Evolutionary conservation across 92 coral and sea anemone genomes (phyloP).

Genomic region (Epizoanthus rinbou): DNA sequence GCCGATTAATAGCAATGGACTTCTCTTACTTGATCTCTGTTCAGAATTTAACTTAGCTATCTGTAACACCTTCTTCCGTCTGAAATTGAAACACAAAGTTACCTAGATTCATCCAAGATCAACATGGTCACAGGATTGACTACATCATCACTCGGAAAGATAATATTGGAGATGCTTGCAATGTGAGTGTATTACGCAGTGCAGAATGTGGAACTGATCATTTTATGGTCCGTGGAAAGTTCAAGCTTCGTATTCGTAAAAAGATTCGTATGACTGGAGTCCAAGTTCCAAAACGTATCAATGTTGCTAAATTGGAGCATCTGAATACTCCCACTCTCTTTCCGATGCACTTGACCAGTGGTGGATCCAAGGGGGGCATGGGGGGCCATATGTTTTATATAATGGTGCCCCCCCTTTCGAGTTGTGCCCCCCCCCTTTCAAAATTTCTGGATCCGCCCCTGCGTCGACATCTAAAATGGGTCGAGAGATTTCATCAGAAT

Average conservation of each 20-base stretch:
- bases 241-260: slow-evolving; percentile 14
- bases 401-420: no score
- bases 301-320: slow-evolving; percentile 31
- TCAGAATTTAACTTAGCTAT: slow-evolving; percentile 7
- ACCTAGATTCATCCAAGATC: slow-evolving; percentile 26
- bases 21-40: slow-evolving; percentile 36
- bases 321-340: background rate
- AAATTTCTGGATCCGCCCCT: no score
- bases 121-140: slow-evolving; percentile 26
- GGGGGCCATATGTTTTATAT: no score
- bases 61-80: slow-evolving; percentile 12
- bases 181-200: slow-evolving; percentile 20
- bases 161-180: slow-evolving; percentile 24
- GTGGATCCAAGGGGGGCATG: no score
- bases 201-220: slow-evolving; percentile 19
- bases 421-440: no score
- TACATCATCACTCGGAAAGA: slow-evolving; percentile 17
- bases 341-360: slow-evolving; percentile 19
- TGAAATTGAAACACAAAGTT: slow-evolving; percentile 23
- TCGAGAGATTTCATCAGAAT: slow-evolving; percentile 23
- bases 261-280: background rate
- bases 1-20: slow-evolving; percentile 8
- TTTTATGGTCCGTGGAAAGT: slow-evolving; percentile 26
- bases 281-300: slow-evolving; percentile 17
- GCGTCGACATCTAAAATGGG: slow-evolving; percentile 7